Evolutionary conservation across 2,888 invertebrate genomes (phyloP), one percentile per base, ranked within the genome.

Genomic region (Eilema sororculum): DNA sequence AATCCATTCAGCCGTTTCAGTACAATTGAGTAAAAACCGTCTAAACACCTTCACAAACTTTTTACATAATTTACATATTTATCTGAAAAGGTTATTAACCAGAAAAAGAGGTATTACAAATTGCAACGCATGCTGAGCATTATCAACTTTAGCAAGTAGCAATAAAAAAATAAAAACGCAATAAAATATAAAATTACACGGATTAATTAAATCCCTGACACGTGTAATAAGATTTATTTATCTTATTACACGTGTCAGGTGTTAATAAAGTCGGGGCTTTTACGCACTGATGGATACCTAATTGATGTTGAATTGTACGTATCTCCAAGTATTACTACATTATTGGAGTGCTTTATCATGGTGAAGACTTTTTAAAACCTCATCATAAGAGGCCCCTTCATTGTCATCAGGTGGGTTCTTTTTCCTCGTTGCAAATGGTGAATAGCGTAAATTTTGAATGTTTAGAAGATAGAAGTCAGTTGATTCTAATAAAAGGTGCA

Each of bases 151-250:
- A 52, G 52, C 52, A 52, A 52, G 20, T 52, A 52, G 52, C n/a
- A n/a, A n/a, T n/a, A 52, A 52, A n/a, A 52, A 0, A 52, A 52
- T 20, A 52, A 52, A 52, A 52, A 9, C 5, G 16, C 16, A 33
- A 9, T 33, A 41, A 16, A 41, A 37, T n/a, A n/a, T 52, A 52
- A 52, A n/a, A n/a, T 52, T 8, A 52, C 20, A 52, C 9, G 52
- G 52, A 20, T 52, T 52, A 2, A 20, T 52, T 52, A 52, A 52
- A 52, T 52, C 52, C 52, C 20, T n/a, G 52, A 52, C n/a, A 52
- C 52, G n/a, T 52, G 52, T 52, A n/a, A n/a, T 52, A n/a, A 52
- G 46, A 46, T 20, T 46, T n/a, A 52, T 52, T 52, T 52, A 52
- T 52, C 52, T n/a, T 52, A n/a, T 9, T 52, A 52, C 52, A 52